Percentiles rank a stretch among this genome's conserved stretches.
Conservation (phyloP, 2,888 invertebrate species). For the Antheraea yamamai region DNA sequence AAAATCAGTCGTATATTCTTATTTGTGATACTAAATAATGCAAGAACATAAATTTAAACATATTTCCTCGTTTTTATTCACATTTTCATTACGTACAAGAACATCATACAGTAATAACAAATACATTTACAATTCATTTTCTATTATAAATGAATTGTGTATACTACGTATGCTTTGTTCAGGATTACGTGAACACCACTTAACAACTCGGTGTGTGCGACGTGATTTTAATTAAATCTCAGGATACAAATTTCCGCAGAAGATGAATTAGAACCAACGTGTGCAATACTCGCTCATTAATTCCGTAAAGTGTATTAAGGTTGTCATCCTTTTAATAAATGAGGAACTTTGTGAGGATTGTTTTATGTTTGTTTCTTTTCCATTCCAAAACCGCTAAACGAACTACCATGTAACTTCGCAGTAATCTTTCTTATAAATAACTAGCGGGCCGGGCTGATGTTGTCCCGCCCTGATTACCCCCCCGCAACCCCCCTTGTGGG, state of each 20-base stretch:
- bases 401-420: no score
- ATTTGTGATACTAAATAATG: no score
- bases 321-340: neutral
- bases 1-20: no score
- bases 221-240: conserved; percentile 42
- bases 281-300: neutral
- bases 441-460: no score
- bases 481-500: no score
- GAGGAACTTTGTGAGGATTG: no score
- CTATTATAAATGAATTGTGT: neutral
- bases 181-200: conserved; percentile 6
- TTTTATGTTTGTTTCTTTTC: no score
- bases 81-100: neutral
- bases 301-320: neutral
- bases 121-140: neutral
- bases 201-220: conserved; percentile 30
- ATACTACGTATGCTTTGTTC: neutral
- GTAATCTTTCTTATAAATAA: no score
- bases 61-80: no score
- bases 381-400: no score
- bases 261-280: conserved; percentile 24
- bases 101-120: neutral
- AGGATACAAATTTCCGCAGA: conserved; percentile 20
- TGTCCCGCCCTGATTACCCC: no score
- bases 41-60: no score